Evolutionary conservation across 2,888 invertebrate species (phyloP).

Genomic region (Dynastes tityus): DNA sequence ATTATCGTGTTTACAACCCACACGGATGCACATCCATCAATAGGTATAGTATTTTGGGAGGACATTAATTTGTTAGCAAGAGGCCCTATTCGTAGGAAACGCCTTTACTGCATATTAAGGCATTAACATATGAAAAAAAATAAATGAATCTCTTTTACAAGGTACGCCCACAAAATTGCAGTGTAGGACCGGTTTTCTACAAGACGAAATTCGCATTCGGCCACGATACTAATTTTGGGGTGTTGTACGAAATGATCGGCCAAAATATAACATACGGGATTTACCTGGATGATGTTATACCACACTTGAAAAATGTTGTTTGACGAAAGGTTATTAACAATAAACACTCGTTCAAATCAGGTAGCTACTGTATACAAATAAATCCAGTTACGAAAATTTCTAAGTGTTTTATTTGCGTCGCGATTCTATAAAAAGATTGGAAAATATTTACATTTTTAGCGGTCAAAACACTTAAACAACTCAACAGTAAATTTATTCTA

Average conservation of each 20-base stretch:
- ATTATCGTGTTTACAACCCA: no score
- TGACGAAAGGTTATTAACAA: neutral
- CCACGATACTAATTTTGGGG: neutral
- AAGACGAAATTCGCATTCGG: neutral
- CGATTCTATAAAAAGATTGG: neutral
- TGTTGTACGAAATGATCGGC: neutral
- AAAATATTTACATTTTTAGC: slow-evolving; percentile 8
- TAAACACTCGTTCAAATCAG: neutral
- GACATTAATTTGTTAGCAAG: neutral
- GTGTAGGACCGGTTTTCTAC: neutral
- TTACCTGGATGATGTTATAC: neutral
- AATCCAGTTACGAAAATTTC: neutral
- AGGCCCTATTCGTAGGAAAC: neutral
- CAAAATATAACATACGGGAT: neutral
- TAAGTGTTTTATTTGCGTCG: slow-evolving; percentile 3
- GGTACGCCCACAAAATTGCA: slow-evolving; percentile 7
- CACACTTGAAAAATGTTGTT: neutral
- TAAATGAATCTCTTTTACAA: neutral
- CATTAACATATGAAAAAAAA: neutral
- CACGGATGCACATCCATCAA: no score
- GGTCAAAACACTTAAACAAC: slow-evolving; percentile 12
- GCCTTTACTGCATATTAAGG: no score
- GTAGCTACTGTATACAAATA: slow-evolving; percentile 3
- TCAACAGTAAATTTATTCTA: neutral
- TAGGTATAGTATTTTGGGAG: no score